A percentile compares a stretch with the other conserved stretches of the same genome.
Conservation (phyloP, 2,797 vertebrate species). For the Protonibea diacanthus region DNA sequence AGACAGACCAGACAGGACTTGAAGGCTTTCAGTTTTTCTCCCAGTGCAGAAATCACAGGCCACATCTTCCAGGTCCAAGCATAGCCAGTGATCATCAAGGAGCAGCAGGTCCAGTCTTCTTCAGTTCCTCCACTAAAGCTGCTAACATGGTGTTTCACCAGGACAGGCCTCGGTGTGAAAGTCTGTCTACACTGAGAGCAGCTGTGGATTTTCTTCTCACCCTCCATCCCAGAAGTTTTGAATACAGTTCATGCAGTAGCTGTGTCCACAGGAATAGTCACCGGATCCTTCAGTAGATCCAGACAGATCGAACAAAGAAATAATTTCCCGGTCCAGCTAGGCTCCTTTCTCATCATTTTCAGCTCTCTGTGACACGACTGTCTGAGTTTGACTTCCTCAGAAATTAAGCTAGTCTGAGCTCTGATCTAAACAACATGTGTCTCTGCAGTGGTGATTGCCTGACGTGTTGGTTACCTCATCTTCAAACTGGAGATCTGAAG, state of each 20-base stretch:
- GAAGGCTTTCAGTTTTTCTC: not conserved
- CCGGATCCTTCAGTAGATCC: no score
- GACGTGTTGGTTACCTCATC: no score
- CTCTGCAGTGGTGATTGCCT: no score
- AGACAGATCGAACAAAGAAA: no score
- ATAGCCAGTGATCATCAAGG: conserved; percentile 5
- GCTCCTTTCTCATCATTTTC: no score
- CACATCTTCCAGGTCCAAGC: conserved; percentile 10
- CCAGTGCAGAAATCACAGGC: not conserved
- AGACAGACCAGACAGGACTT: not conserved
- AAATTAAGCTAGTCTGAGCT: no score
- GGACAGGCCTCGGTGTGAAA: not conserved
- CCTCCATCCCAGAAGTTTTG: not conserved
- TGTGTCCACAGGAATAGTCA: conserved; percentile 8
- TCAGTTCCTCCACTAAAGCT: not conserved
- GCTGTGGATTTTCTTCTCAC: not conserved
- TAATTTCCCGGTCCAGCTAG: no score
- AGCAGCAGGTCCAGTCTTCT: not conserved
- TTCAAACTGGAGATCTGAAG: no score
- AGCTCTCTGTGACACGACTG: no score
- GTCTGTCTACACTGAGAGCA: not conserved
- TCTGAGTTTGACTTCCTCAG: no score
- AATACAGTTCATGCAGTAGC: conserved; percentile 8
- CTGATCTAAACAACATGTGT: no score
- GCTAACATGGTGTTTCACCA: not conserved